Percentiles rank a stretch among this genome's conserved stretches.
Evolutionary conservation across 2,888 invertebrate genomes (phyloP).

Genomic region (Netelia melanura): DNA sequence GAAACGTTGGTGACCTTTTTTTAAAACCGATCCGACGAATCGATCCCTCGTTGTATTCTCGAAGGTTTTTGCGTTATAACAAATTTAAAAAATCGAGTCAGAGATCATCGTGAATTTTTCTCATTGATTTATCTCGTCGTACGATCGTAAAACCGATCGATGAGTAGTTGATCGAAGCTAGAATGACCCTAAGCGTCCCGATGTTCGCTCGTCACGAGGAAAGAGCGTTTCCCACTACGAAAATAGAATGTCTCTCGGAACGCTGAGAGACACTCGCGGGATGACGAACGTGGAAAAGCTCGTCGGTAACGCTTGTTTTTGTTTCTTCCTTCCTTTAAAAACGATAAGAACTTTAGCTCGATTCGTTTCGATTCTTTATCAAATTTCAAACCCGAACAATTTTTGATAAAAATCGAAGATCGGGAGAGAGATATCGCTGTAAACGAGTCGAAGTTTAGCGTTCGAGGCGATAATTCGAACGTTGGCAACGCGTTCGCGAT

Average conservation of each 20-base stretch:
- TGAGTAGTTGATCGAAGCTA: slow-evolving; percentile 16
- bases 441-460: neutral
- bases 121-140: neutral
- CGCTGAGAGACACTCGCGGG: slow-evolving; percentile 45
- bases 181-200: slow-evolving; percentile 40
- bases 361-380: neutral
- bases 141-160: neutral
- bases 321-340: neutral
- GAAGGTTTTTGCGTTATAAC: no score
- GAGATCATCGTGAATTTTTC: no score
- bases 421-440: neutral
- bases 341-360: neutral
- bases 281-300: slow-evolving; percentile 54
- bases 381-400: neutral
- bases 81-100: no score
- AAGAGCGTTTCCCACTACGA: slow-evolving; percentile 53
- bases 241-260: slow-evolving; percentile 61
- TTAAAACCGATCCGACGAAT: no score
- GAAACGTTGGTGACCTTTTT: no score
- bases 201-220: slow-evolving; percentile 38
- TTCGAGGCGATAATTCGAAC: slow-evolving; percentile 40
- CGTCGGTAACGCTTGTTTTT: neutral
- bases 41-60: no score
- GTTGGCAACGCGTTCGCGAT: slow-evolving; percentile 6
- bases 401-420: neutral